These are phyloP conservation scores for Palythoa heliodiscus DNA, from an alignment of 92 coral and sea anemone species.

Conservation along the genomic window DNA sequence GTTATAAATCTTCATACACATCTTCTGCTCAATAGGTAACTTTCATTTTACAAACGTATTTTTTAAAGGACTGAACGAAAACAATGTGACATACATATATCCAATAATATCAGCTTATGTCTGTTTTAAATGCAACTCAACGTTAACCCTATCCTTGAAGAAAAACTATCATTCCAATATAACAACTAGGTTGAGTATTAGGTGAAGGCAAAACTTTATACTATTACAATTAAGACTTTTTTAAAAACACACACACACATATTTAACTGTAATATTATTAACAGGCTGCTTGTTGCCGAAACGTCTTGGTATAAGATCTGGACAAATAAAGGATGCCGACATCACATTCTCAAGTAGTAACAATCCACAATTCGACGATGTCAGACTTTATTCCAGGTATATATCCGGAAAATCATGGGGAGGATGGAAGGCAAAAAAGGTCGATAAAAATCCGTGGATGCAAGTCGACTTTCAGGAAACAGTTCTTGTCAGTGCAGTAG, in stretches of 20 bases:
- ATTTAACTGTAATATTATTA: background rate
- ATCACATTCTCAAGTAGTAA: slow-evolving; percentile 10
- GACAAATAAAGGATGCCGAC: slow-evolving; percentile 13
- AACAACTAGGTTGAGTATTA: no score
- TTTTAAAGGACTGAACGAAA: no score
- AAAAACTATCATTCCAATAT: no score
- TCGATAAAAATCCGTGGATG: background rate
- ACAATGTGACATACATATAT: no score
- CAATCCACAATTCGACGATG: background rate
- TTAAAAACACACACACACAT: no score
- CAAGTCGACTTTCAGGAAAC: slow-evolving; percentile 18
- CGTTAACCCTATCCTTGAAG: no score
- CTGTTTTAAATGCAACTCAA: no score
- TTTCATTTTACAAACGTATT: no score
- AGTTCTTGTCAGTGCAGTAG: slow-evolving; percentile 13
- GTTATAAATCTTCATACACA: no score
- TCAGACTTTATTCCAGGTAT: background rate
- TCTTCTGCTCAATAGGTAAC: no score
- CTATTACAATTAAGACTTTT: background rate
- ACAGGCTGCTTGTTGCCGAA: slow-evolving; percentile 12
- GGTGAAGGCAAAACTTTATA: background rate
- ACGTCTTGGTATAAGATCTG: slow-evolving; percentile 26
- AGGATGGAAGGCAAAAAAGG: background rate
- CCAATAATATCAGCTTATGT: no score
- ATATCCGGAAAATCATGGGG: background rate